Evolutionary conservation across 1,140 invertebrate species (phyloP), one percentile per base, ranked within the genome.

Genomic region (Aphidius ervi): DNA sequence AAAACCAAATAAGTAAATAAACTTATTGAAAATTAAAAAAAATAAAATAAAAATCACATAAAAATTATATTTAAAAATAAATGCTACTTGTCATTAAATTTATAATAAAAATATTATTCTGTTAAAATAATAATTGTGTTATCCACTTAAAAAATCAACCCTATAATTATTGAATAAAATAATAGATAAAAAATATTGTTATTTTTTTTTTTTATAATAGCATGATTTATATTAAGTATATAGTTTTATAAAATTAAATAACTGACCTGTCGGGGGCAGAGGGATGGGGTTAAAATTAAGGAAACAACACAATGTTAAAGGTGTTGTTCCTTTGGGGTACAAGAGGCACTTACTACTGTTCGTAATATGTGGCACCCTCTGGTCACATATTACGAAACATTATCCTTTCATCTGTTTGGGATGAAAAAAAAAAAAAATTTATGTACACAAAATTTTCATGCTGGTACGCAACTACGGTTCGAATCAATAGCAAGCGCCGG

Each of bases 401-500:
- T 69, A 74, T 74, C 72, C 72, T 76, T 74, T 66, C 23, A 20
- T 20, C 46, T 47, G 31, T 40, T 53, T 9, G 42, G 50, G 48
- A 23, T 42, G n/a, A 43, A 31, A 31, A 31, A 31, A 31, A 31
- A 31, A 31, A 31, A 31, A 16, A 16, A 16, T 16, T 31, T 31
- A 31, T 31, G 4, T 58, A 53, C 41, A 45, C 56, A 49, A 52
- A 56, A 39, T 61, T 61, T 61, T 40, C 41, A n/a, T 42, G 40
- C 16, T 40, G 7, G 39, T 58, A 45, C 59, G 59, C 54, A 56
- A 47, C 45, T 58, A 59, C 61, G 1, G 61, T 62, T 56, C 53
- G 71, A 75, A 76, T 76, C 72, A 74, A 75, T 78, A 75, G 72
- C 69, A 52, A 16, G 65, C 75, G 75, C 74, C 74, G 74, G 74